These are phyloP conservation scores for Baccha elongata DNA, from an alignment of 2,888 invertebrate genomes.

Conservation along the genomic window DNA sequence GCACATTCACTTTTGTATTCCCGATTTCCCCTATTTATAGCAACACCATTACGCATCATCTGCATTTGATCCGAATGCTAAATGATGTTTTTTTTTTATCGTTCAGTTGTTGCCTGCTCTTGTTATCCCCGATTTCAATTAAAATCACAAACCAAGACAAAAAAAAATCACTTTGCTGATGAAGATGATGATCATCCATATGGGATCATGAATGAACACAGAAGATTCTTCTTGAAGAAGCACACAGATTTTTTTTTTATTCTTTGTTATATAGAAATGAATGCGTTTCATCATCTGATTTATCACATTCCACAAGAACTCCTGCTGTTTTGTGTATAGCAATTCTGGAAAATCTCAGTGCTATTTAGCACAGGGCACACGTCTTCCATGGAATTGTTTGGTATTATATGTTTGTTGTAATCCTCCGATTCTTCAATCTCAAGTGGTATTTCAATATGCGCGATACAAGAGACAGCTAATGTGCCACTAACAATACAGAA, in stretches of 20 bases:
- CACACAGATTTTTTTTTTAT: conserved; percentile 39
- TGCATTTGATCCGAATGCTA: conserved; percentile 58
- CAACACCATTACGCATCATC: conserved; percentile 45
- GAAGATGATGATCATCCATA: conserved; percentile 27
- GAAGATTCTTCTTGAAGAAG: conserved; percentile 39
- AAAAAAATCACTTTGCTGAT: not conserved
- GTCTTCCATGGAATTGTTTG: not conserved
- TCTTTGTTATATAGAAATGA: conserved; percentile 13
- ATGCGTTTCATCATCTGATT: conserved; percentile 36
- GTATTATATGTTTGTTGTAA: not conserved
- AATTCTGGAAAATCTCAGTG: conserved; percentile 21
- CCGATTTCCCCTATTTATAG: conserved; percentile 53
- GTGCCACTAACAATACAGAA: conserved; percentile 27
- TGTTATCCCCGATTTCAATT: conserved; percentile 66
- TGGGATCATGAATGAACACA: conserved; percentile 59
- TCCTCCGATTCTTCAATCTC: conserved; percentile 19
- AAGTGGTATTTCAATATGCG: conserved; percentile 28
- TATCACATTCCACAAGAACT: conserved; percentile 44
- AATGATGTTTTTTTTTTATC: not conserved
- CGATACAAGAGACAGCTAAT: conserved; percentile 24
- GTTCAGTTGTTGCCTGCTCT: conserved; percentile 20
- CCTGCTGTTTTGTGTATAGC: conserved; percentile 7
- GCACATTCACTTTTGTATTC: conserved; percentile 14
- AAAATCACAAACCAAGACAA: conserved; percentile 44
- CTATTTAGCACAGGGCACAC: conserved; percentile 32